A percentile compares a stretch with the other conserved stretches of the same genome.
Conservation (phyloP, 2,113 vertebrate genomes). For the Aramus guarauna region DNA sequence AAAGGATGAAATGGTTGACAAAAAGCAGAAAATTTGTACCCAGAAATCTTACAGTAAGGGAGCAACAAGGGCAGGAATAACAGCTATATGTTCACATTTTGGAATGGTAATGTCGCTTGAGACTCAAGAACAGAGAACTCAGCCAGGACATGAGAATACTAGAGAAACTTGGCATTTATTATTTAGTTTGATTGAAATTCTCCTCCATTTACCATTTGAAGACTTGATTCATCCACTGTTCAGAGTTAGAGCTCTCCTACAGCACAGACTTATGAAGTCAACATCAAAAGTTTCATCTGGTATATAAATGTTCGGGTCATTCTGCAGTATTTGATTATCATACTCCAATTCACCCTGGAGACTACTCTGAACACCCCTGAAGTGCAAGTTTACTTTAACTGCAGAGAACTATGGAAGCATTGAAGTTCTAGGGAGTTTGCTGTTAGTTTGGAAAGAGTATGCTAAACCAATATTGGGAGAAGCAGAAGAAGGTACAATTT, state of each 20-base stretch:
- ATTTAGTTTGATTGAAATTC: not conserved
- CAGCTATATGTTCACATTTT: not conserved
- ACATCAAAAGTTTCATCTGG: not conserved
- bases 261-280: not conserved
- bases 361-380: not conserved
- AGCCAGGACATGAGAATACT: not conserved
- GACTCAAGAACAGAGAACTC: not conserved
- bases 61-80: not conserved
- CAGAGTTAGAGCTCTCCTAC: not conserved
- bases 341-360: not conserved
- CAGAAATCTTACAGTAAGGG: not conserved
- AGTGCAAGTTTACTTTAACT: not conserved
- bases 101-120: not conserved
- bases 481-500: not conserved
- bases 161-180: not conserved
- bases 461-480: not conserved
- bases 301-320: not conserved
- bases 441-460: not conserved
- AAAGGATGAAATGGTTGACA: not conserved
- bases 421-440: not conserved
- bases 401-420: not conserved
- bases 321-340: not conserved
- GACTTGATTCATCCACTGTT: not conserved
- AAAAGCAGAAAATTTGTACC: not conserved
- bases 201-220: not conserved